Percentiles rank a stretch among this genome's conserved stretches.
Conservation (phyloP, 2,797 vertebrate genomes). For the Acanthurus leucopareius region DNA sequence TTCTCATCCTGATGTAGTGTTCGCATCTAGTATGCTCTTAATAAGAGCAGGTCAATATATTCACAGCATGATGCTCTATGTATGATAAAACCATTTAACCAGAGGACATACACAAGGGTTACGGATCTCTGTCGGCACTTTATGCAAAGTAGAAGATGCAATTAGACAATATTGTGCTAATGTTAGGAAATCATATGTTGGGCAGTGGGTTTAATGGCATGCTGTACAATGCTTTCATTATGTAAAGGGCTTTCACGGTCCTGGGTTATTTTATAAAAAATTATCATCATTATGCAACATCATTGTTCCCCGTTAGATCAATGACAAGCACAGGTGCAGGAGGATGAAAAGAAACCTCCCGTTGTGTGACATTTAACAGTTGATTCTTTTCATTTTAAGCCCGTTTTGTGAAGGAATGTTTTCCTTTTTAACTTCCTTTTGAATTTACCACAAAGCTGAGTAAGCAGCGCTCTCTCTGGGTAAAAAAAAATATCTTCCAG, state of each 20-base stretch:
- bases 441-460: constrained; percentile 26
- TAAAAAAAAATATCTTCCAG: constrained; percentile 39
- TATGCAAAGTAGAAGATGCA: neutral
- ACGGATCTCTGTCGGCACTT: constrained; percentile 34
- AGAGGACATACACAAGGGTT: constrained; percentile 24
- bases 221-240: neutral
- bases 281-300: constrained; percentile 29
- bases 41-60: neutral
- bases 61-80: constrained; percentile 52
- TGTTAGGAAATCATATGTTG: neutral
- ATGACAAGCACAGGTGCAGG: constrained; percentile 41
- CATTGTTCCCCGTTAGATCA: constrained; percentile 41
- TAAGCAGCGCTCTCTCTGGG: neutral
- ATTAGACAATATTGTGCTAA: constrained; percentile 4
- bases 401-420: constrained; percentile 17
- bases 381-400: constrained; percentile 27
- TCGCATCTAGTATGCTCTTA: neutral
- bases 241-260: constrained; percentile 24
- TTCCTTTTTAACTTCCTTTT: constrained; percentile 26
- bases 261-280: constrained; percentile 46
- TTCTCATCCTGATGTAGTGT: constrained; percentile 39
- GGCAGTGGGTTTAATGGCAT: neutral
- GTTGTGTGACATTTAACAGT: constrained; percentile 55
- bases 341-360: constrained; percentile 45
- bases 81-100: constrained; percentile 44